Conservation (phyloP, 2,797 vertebrate genomes). For the Iguana delicatissima region DNA sequence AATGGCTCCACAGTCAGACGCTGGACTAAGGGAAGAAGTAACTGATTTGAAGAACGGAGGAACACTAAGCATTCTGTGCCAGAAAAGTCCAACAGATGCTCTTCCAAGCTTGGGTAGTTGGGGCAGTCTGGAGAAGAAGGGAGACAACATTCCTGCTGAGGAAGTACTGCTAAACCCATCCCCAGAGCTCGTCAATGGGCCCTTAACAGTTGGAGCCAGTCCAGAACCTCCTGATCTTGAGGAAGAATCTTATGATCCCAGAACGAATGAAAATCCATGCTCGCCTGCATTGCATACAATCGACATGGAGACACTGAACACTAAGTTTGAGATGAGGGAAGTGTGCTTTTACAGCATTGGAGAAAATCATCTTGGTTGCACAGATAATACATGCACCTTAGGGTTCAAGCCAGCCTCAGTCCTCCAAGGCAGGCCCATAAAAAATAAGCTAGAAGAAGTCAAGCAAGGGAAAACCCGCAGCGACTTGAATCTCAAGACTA, state of each 20-base stretch:
- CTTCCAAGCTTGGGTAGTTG: slow-evolving; percentile 78
- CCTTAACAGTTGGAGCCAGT: slow-evolving; percentile 48
- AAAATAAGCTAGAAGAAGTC: slow-evolving; percentile 77
- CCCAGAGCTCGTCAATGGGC: slow-evolving; percentile 75
- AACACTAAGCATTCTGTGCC: slow-evolving; percentile 73
- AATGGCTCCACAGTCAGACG: slow-evolving; percentile 56
- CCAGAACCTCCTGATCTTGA: slow-evolving; percentile 69
- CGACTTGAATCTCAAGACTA: slow-evolving; percentile 84
- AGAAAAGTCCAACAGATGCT: slow-evolving; percentile 72
- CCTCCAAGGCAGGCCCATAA: slow-evolving; percentile 72
- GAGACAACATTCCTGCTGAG: slow-evolving; percentile 60
- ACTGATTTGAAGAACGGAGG: slow-evolving; percentile 69
- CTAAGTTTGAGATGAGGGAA: slow-evolving; percentile 87
- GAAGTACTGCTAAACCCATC: slow-evolving; percentile 74
- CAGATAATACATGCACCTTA: slow-evolving; percentile 60
- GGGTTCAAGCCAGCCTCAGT: neutral
- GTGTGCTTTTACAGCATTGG: slow-evolving; percentile 83
- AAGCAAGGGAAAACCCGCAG: slow-evolving; percentile 77
- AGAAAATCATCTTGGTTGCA: slow-evolving; percentile 73
- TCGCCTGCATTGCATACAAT: slow-evolving; percentile 80
- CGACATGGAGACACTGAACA: slow-evolving; percentile 85
- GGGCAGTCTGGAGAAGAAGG: slow-evolving; percentile 75
- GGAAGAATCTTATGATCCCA: slow-evolving; percentile 57
- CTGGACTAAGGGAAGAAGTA: slow-evolving; percentile 57
- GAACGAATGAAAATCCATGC: slow-evolving; percentile 47